Base-by-base conservation (phyloP, 2,797 vertebrate genomes). In the Antrozous pallidus region DNA sequence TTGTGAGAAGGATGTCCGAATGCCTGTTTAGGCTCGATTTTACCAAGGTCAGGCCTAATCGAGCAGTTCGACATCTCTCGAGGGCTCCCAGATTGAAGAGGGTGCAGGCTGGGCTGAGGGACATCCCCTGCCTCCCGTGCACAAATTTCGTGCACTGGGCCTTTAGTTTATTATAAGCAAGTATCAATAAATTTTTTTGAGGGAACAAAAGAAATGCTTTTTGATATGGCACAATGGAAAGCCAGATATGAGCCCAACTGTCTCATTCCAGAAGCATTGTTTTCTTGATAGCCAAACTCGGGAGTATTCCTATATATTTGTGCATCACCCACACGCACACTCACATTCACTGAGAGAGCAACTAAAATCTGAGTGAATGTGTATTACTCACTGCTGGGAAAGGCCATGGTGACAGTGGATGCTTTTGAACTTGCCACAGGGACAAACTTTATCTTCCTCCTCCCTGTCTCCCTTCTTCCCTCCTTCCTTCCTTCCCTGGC, bases 111-210 rank as follows among this genome's bases (percentile, higher is more conserved):
- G n/a, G n/a, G n/a, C n/a, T n/a, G n/a, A n/a, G n/a, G n/a, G n/a
- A n/a, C n/a, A n/a, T n/a, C n/a, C n/a, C n/a, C n/a, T n/a, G n/a
- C n/a, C n/a, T n/a, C n/a, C n/a, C n/a, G n/a, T n/a, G n/a, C n/a
- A n/a, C n/a, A n/a, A n/a, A n/a, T n/a, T n/a, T n/a, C n/a, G n/a
- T n/a, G n/a, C n/a, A n/a, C n/a, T n/a, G n/a, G n/a, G n/a, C n/a
- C n/a, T n/a, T n/a, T n/a, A n/a, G n/a, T n/a, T 82, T 94, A 67
- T 87, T 67, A 36, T 38, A 78, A 86, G n/a, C 13, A 93, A 86
- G n/a, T 73, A 71, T 28, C 40, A 65, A 11, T 70, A 49, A 49
- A n/a, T 79, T 56, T 47, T 94, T 94, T 85, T 86, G 63, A 83
- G 54, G 61, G 31, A 78, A 49, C 73, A 56, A 74, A n/a, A 88